Evolutionary conservation across 2,888 invertebrate genomes (phyloP), one percentile per base, ranked within the genome.

Genomic region (Coelogynopora nodosa): DNA sequence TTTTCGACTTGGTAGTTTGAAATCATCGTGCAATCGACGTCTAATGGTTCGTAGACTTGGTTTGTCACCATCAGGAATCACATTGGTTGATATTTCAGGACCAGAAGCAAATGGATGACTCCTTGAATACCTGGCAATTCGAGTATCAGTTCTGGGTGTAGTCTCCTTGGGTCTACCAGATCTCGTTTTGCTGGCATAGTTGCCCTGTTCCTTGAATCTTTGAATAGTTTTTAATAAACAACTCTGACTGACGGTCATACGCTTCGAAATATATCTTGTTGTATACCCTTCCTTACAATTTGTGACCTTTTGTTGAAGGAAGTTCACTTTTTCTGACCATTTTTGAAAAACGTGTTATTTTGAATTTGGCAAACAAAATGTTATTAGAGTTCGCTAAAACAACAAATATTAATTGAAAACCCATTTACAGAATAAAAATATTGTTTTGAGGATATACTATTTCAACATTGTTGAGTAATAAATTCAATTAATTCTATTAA

Each of bases 111-210:
- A 74, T 74, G 74, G 74, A 26, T 74, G 5, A 74, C 18, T 26
- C 74, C 23, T 74, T 74, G 74, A 74, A 74, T 74, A 74, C 74
- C 74, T 74, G 74, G 18, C 74, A 74, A 74, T 74, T n/a, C 74
- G 74, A 74, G 74, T 74, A 74, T 74, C 74, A n/a, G 74, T 74
- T 74, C 74, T 74, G 74, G 74, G 74, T 26, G 23, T 74, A 74
- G 74, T 74, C 74, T n/a, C 74, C 74, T 74, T 74, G 74, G 74
- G 74, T 26, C 74, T 74, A n/a, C 74, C 18, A 74, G 74, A 74
- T 74, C 74, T 74, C 23, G 5, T 74, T 74, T 74, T 74, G 23
- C 74, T 74, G 74, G 2, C 74, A 74, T 74, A 23, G 23, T 74
- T 74, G 5, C 74, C 74, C 23, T 74, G 18, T 74, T 2, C 74